Base-by-base conservation (phyloP, 2,888 invertebrate genomes). In the Panzeria rudis region DNA sequence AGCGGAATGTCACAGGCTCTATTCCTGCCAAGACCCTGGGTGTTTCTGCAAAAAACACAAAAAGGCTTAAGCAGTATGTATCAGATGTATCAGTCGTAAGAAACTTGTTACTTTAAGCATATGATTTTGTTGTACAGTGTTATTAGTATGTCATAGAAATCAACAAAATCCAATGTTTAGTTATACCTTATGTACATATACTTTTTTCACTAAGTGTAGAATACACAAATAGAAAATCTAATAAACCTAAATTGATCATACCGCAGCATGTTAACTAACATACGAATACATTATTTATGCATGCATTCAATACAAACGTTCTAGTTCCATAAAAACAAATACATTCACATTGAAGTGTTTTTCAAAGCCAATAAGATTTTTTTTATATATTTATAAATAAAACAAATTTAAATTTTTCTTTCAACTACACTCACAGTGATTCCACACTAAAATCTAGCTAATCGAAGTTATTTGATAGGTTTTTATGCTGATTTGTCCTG, bases 371-470 rank as follows among this genome's bases (percentile, higher is more conserved):
- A 76, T 54, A 20, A 9, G 11, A 38, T 59, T 66, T 66, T 54
- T 13, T 68, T 77, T 23, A 35, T 68, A 20, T 41, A 56, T 52
- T 64, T 56, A 54, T 64, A 66, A 68, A 77, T 66, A 44, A 76
- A 75, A 35, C 11, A 62, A 32, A 8, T 20, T 50, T 50, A 2
- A 15, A 1, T 15, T 25, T 11, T 23, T 5, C 15, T 25, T 25
- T 23, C 6, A 50, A 50, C 15, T 29, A 13, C 17, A 23, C 20
- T 13, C 25, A 23, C 52, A 25, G 50, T 50, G 50, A 20, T 7
- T 11, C 11, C 11, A 52, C 8, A 52, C 8, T n/a, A n/a, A n/a
- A n/a, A n/a, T n/a, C n/a, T n/a, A n/a, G n/a, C n/a, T n/a, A n/a
- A n/a, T 20, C 3, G 38, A 9, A 50, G 20, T n/a, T n/a, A 47